Base-by-base conservation (phyloP, 1,140 invertebrate genomes). In the Ceratitis capitata region DNA sequence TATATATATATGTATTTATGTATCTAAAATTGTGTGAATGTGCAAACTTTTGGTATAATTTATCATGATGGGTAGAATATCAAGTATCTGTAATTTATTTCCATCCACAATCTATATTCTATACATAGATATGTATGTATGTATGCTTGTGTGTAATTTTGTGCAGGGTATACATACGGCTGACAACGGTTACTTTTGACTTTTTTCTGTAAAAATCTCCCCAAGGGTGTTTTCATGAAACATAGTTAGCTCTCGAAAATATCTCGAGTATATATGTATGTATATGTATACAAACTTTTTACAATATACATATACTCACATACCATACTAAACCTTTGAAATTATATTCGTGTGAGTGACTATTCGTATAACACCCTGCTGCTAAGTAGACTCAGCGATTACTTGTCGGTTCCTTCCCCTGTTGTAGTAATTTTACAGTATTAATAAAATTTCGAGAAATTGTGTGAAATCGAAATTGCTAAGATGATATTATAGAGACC, bases 21-120 rank as follows among this genome's bases (percentile, higher is more conserved):
- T 64, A 64, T 35, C 2, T 35, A 64, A 7, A 26, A 26, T 61
- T 23, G 5, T 61, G 23, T 26, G 5, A 23, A 6, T 32, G 7
- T 47, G 45, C 45, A 47, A 9, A 47, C 1, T 61, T 26, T 61
- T 61, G 23, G 29, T 61, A 61, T 29, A 29, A 56, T 23, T 56
- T 56, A 56, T 56, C 51, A 56, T 35, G 3, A 3, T 45, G 2
- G 35, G 19, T 45, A 16, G 69, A 78, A 42, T 45, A 78, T 78
- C 69, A 42, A 78, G 39, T 78, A 78, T 23, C 69, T 78, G 39
- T 45, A 45, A 78, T 78, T 78, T 69, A 69, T 69, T 35, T 69
- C n/a, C 32, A 35, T 35, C 29, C 14, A 78, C 39, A 64, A 14
- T 29, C n/a, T 45, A n/a, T n/a, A n/a, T n/a, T n/a, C n/a, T 26